These are phyloP conservation scores for Diabrotica virgifera DNA, from an alignment of 1,140 invertebrate genomes.

Conservation along the genomic window DNA sequence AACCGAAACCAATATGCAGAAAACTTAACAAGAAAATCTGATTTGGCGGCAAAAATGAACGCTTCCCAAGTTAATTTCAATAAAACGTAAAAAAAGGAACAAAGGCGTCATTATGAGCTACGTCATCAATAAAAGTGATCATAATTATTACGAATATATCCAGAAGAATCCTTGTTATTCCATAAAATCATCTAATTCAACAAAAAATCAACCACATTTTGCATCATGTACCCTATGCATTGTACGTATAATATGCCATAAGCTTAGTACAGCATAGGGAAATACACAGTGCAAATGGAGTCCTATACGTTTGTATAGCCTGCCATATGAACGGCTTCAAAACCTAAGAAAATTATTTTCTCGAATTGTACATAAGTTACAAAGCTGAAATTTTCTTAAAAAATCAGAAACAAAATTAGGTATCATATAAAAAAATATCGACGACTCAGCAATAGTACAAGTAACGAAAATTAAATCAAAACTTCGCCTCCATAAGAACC, in stretches of 20 bases:
- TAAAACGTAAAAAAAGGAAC: slow-evolving; percentile 29
- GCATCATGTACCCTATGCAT: slow-evolving; percentile 25
- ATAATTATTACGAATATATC: slow-evolving; percentile 22
- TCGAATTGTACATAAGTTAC: slow-evolving; percentile 18
- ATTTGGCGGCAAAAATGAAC: slow-evolving; percentile 36
- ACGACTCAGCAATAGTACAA: background rate
- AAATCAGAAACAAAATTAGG: slow-evolving; percentile 35
- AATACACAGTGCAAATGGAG: slow-evolving; percentile 46
- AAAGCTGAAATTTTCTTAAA: slow-evolving; percentile 24
- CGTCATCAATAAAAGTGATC: slow-evolving; percentile 42
- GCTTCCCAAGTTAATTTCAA: slow-evolving; percentile 23
- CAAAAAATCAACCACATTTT: slow-evolving; percentile 25
- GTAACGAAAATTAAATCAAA: slow-evolving; percentile 31
- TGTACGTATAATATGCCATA: slow-evolving; percentile 31
- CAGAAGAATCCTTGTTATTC: slow-evolving; percentile 11
- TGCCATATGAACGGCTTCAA: slow-evolving; percentile 47
- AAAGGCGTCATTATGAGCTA: slow-evolving; percentile 36
- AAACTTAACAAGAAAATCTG: background rate
- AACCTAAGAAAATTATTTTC: slow-evolving; percentile 29
- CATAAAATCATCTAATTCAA: slow-evolving; percentile 22
- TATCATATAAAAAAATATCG: slow-evolving; percentile 28
- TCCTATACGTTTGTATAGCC: slow-evolving; percentile 42
- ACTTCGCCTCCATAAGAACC: slow-evolving; percentile 21
- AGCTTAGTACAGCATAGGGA: slow-evolving; percentile 39
- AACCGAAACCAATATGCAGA: too few species aligned